Base-by-base conservation (phyloP, 2,888 invertebrate species). In the Tuta absoluta region DNA sequence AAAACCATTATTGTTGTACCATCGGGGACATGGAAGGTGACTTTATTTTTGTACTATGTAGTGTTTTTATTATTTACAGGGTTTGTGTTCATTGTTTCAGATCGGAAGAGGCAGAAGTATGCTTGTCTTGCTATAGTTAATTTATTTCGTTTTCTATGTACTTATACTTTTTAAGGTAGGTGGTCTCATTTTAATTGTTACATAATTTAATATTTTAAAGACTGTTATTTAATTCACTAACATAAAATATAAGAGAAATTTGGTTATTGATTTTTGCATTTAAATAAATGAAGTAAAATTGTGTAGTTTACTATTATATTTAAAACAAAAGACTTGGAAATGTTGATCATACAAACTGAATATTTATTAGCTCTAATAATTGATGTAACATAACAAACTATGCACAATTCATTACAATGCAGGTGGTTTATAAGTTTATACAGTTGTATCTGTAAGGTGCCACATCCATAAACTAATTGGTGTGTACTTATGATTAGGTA, bases 121-220 rank as follows among this genome's bases (percentile, higher is more conserved):
- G 91, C 69, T 79, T 89, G 0, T 90, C 91, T n/a, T 91, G 91
- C 73, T 90, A 84, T 69, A 72, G 75, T 69, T 87, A 79, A 69
- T 58, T 38, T 41, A 5, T 45, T 64, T n/a, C n/a, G n/a, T n/a
- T n/a, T n/a, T 19, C 12, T 41, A 33, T 33, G 33, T 14, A 41
- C 19, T 59, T 56, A n/a, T 17, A 28, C 11, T 3, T 53, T 53
- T 33, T 33, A n/a, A 17, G 24, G 24, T n/a, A 53, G 53, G 56
- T 56, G 28, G 28, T 14, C 17, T 56, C 12, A 28, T 23, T 53
- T 53, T 56, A 61, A 64, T 28, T 37, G 19, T 62, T 38, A 14
- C n/a, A 1, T 48, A 33, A 23, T 23, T 37, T 41, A 66, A 64
- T 12, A 17, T 53, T 66, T 58, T 53, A 51, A 37, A 23, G 58